Base-by-base conservation (phyloP, 2,113 vertebrate species). In the Labrus mixtus region DNA sequence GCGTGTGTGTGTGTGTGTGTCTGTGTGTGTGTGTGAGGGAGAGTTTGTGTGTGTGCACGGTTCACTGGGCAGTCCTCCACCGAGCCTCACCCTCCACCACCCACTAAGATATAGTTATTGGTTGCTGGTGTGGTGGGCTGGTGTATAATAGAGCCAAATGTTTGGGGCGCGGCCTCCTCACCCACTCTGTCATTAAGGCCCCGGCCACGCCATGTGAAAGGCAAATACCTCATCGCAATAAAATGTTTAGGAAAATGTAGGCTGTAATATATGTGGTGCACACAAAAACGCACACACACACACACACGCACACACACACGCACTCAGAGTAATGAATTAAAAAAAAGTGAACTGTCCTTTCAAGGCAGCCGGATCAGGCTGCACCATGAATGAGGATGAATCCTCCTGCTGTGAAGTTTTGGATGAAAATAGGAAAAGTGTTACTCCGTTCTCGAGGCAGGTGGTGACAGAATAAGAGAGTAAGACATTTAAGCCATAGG, bases 101-200 rank as follows among this genome's bases (percentile, higher is more conserved):
- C 91, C 90, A 92, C 90, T 81, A 84, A 89, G 92, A 81, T 63
- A 73, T 78, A 89, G 87, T 91, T 90, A 83, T 87, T 87, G 88
- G 91, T 89, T 79, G 88, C 78, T 78, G 78, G 83, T 87, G 89
- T 6, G 89, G 90, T 89, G 80, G 82, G 71, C 78, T 76, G 80
- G 81, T 90, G 84, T 89, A 79, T 91, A 88, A 92, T 89, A 86
- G 67, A 89, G 86, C 76, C 77, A 81, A 89, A 84, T 67, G 87
- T 84, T 87, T 84, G 84, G 89, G 91, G 92, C 51, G 86, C 67
- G 84, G 85, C 83, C 79, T 89, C 79, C 83, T 76, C 67, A 72
- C 66, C 66, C 82, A 53, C 76, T 89, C 88, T 93, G 79, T 92
- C 87, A 93, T 93, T 93, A 93, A n/a, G 54, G 63, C 54, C 74